phyloP scores from a whole-genome alignment of 1,140 invertebrate species.

The Panulirus ornatus region DNA sequence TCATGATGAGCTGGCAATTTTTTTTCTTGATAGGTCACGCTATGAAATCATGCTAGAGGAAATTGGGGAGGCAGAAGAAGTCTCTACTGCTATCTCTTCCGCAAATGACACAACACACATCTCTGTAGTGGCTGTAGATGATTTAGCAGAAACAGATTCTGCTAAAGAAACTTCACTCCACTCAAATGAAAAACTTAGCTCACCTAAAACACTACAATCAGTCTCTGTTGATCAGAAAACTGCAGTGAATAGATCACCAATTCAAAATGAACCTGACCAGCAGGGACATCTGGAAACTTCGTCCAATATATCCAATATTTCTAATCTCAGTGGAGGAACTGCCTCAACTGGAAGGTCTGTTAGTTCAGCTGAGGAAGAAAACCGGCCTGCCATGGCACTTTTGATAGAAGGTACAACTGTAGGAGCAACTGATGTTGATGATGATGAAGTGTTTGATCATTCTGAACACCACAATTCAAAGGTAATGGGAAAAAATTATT shows the following conservation, averaged over 20 bases:
- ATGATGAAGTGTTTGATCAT: slow-evolving; percentile 74
- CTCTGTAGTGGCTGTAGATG: slow-evolving; percentile 73
- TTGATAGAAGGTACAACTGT: slow-evolving; percentile 78
- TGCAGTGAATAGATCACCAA: slow-evolving; percentile 1
- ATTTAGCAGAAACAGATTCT: slow-evolving; percentile 17
- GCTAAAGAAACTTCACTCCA: not conserved
- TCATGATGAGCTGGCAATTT: not conserved
- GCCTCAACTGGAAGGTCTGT: slow-evolving; percentile 55
- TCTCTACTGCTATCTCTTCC: not conserved
- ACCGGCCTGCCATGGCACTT: slow-evolving; percentile 77
- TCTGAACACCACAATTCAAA: slow-evolving; percentile 43
- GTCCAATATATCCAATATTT: slow-evolving; percentile 64
- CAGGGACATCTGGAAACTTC: slow-evolving; percentile 57
- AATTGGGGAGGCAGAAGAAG: slow-evolving; percentile 30
- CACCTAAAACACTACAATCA: not conserved
- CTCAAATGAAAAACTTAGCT: not conserved
- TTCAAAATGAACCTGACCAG: slow-evolving; percentile 45
- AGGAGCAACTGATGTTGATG: slow-evolving; percentile 78
- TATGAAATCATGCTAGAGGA: slow-evolving; percentile 66
- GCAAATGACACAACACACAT: slow-evolving; percentile 73
- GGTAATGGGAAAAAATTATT: slow-evolving; percentile 21
- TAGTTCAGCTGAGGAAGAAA: slow-evolving; percentile 61
- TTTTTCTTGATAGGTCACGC: slow-evolving; percentile 39
- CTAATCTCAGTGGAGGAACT: slow-evolving; percentile 58
- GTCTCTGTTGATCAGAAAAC: slow-evolving; percentile 12